Percentiles rank a stretch among this genome's conserved stretches.
These are phyloP conservation scores for Philopotamus ludificatus DNA, from an alignment of 1,140 invertebrate genomes.

Conservation along the genomic window DNA sequence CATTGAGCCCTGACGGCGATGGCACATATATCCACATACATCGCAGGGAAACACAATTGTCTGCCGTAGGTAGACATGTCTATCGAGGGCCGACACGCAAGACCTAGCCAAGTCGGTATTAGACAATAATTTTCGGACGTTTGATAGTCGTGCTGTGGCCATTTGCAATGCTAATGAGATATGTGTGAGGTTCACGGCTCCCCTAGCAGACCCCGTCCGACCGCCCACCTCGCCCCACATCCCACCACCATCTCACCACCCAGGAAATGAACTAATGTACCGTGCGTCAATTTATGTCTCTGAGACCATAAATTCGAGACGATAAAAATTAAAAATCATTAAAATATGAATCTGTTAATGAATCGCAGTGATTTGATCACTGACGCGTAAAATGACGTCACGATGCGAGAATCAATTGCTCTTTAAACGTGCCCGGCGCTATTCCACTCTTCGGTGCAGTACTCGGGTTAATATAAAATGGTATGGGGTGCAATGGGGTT, in stretches of 20 bases:
- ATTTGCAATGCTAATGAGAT: conserved; percentile 40
- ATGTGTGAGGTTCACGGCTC: conserved; percentile 13
- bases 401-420: too few species aligned
- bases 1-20: neutral
- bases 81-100: conserved; percentile 9
- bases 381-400: too few species aligned
- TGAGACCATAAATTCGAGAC: conserved; percentile 26
- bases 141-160: conserved; percentile 32
- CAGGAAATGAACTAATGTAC: conserved; percentile 36
- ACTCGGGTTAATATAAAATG: neutral
- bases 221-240: neutral
- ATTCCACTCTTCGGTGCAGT: neutral
- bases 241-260: too few species aligned
- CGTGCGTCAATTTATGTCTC: conserved; percentile 36
- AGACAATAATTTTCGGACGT: conserved; percentile 39
- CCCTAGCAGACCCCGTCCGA: neutral
- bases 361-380: too few species aligned
- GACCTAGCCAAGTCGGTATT: conserved; percentile 21
- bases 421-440: neutral
- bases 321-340: conserved; percentile 25
- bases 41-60: neutral
- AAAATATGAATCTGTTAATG: too few species aligned
- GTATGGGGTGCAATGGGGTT: neutral
- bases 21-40: neutral
- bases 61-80: conserved; percentile 5